Evolutionary conservation across 2,797 vertebrate genomes (phyloP).

Genomic region (Poecilia velifera): DNA sequence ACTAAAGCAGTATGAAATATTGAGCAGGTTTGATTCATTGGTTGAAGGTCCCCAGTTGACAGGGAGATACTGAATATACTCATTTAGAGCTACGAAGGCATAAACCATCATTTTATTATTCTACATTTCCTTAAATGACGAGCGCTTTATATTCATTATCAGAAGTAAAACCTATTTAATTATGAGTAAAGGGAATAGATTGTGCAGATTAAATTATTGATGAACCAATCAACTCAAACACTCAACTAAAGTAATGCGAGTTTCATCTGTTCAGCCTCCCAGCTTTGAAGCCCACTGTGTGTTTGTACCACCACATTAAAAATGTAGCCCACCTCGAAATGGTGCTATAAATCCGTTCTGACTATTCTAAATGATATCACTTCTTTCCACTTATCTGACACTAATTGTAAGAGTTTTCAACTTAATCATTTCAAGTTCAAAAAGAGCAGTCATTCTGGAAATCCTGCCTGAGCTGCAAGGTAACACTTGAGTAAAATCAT

Average conservation of each 20-base stretch:
- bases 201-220: constrained; percentile 12
- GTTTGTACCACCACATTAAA: constrained; percentile 4
- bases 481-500: neutral
- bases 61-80: neutral
- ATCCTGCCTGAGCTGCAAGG: neutral
- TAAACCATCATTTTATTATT: neutral
- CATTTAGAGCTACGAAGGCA: neutral
- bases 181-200: neutral
- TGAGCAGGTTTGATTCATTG: neutral
- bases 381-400: neutral
- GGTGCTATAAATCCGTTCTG: neutral
- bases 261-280: neutral
- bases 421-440: neutral
- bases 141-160: neutral
- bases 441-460: neutral
- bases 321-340: constrained; percentile 6
- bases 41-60: neutral
- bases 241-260: neutral
- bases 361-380: neutral
- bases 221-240: neutral
- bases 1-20: neutral
- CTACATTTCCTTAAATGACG: neutral
- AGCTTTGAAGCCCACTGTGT: neutral
- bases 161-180: neutral
- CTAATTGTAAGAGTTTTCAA: neutral